Conservation (phyloP, 2,888 invertebrate species). For the Cylindroiulus punctatus region DNA sequence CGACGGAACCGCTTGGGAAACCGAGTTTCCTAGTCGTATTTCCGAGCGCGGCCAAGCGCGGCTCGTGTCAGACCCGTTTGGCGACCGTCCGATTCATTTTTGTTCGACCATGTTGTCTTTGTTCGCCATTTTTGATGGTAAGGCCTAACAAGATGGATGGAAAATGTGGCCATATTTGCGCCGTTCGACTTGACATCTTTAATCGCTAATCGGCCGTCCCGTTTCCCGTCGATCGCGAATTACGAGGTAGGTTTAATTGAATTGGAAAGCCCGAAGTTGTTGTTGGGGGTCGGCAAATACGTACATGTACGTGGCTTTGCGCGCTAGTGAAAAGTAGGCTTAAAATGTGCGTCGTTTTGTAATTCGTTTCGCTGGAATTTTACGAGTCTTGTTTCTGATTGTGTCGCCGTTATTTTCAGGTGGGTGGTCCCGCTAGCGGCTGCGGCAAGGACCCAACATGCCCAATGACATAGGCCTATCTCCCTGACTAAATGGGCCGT, state of each 20-base stretch:
- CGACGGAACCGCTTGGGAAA: not conserved
- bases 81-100: constrained; percentile 1
- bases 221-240: not conserved
- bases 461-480: not conserved
- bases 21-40: not conserved
- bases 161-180: not conserved
- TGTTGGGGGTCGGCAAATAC: not conserved
- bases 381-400: not conserved
- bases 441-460: constrained; percentile 3
- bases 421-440: not conserved
- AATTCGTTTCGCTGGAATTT: not conserved
- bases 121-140: constrained; percentile 58
- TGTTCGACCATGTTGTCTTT: constrained; percentile 55
- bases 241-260: not conserved
- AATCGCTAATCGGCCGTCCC: not conserved
- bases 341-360: not conserved
- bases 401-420: not conserved
- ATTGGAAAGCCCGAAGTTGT: not conserved
- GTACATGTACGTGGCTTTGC: not conserved
- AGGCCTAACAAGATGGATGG: constrained; percentile 44
- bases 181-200: not conserved
- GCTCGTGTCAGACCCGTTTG: not conserved
- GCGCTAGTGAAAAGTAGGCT: not conserved
- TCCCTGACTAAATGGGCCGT: constrained; percentile 12
- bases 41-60: not conserved